Evolutionary conservation across 2,888 invertebrate genomes (phyloP).

Genomic region (Lasioglossum calceatum): DNA sequence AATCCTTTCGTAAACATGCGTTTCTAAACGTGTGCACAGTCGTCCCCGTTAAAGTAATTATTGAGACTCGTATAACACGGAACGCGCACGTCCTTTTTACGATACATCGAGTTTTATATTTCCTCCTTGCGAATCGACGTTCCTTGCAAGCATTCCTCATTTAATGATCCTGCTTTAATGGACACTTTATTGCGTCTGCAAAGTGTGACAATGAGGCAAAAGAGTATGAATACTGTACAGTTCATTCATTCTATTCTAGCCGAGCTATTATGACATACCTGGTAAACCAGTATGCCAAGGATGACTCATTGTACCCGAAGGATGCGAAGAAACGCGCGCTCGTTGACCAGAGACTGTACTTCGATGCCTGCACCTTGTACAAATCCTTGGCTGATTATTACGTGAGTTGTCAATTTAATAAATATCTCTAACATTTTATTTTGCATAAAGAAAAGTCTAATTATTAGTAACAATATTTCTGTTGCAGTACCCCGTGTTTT

Average conservation of each 20-base stretch:
- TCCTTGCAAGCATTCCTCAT: background rate
- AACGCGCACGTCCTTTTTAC: background rate
- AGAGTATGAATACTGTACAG: background rate
- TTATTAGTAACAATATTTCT: background rate
- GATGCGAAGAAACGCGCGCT: conserved; percentile 87
- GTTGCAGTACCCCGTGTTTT: conserved; percentile 83
- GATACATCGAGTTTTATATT: background rate
- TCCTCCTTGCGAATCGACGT: background rate
- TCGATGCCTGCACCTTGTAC: conserved; percentile 87
- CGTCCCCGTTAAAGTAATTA: background rate
- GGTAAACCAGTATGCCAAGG: conserved; percentile 88
- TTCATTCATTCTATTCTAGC: conserved; percentile 83
- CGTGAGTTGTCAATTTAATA: conserved; percentile 84
- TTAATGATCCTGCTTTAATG: background rate
- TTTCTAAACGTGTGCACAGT: background rate
- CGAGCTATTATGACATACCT: conserved; percentile 89
- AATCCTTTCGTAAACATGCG: background rate
- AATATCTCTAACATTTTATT: background rate
- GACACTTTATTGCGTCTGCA: background rate
- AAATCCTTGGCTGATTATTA: conserved; percentile 86
- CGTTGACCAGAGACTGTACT: conserved; percentile 88
- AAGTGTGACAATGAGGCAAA: background rate
- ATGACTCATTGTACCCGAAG: conserved; percentile 88
- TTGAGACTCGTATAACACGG: background rate
- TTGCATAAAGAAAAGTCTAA: too few relatives aligned